phyloP scores from a whole-genome alignment of 2,113 vertebrate genomes.

The Chauna torquata region DNA sequence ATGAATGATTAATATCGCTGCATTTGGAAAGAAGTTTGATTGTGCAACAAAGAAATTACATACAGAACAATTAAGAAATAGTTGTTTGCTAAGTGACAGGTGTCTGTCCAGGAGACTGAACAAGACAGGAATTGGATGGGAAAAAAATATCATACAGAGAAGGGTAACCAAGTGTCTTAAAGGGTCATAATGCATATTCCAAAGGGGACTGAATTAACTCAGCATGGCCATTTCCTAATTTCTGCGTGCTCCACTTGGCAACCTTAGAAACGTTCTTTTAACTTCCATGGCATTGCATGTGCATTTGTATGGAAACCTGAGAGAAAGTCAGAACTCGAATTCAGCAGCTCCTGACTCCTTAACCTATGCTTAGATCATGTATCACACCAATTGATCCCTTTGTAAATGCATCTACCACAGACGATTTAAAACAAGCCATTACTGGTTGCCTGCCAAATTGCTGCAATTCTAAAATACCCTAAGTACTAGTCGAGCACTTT shows the following conservation, averaged over 20 bases:
- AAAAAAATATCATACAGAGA: background rate
- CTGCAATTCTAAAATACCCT: slow-evolving; percentile 18
- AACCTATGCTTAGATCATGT: background rate
- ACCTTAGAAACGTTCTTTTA: background rate
- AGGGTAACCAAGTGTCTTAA: background rate
- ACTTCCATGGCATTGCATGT: background rate
- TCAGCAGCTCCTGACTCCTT: background rate
- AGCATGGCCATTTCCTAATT: background rate
- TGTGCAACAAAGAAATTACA: background rate
- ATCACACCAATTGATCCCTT: background rate
- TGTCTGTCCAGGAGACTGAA: background rate
- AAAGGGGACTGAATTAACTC: background rate
- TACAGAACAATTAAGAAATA: background rate
- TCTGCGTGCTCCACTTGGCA: background rate
- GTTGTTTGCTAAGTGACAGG: background rate
- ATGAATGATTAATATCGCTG: background rate
- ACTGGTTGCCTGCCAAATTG: slow-evolving; percentile 8
- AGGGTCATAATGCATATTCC: background rate
- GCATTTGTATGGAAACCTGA: background rate
- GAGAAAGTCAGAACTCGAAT: slow-evolving; percentile 6
- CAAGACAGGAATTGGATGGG: accelerated
- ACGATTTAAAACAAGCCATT: background rate
- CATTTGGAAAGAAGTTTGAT: background rate
- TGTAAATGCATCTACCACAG: background rate
- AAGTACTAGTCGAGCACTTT: background rate